Percentiles rank a stretch among this genome's conserved stretches.
phyloP scores from a whole-genome alignment of 2,888 invertebrate genomes.

The Orthonevra nobilis region DNA sequence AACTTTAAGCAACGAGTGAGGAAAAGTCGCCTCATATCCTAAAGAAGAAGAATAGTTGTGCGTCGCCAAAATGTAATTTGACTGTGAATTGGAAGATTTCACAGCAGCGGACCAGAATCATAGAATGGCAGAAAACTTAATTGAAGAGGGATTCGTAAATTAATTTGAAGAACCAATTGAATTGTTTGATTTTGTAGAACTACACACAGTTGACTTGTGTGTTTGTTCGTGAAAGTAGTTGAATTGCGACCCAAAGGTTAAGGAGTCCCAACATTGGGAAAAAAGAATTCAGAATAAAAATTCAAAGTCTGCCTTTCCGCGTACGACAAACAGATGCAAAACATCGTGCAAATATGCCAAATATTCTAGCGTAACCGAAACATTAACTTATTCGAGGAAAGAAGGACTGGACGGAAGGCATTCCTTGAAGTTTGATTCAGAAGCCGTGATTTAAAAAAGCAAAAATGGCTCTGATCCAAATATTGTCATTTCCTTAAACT shows the following conservation, averaged over 20 bases:
- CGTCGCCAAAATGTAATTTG: not conserved
- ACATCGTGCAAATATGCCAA: too few relatives aligned
- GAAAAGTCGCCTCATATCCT: not conserved
- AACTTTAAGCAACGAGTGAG: constrained; percentile 15
- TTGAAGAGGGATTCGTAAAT: constrained; percentile 49
- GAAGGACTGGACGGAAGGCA: too few relatives aligned
- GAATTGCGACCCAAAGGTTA: not conserved
- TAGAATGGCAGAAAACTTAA: constrained; percentile 30
- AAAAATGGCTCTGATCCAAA: too few relatives aligned
- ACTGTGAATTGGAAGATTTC: constrained; percentile 8
- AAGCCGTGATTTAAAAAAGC: too few relatives aligned
- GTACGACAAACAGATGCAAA: too few relatives aligned
- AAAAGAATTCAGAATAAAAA: too few relatives aligned
- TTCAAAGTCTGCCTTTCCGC: too few relatives aligned
- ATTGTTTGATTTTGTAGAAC: constrained; percentile 21
- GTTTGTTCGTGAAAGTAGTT: not conserved
- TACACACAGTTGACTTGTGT: not conserved
- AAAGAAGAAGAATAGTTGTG: not conserved
- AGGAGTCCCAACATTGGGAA: too few relatives aligned
- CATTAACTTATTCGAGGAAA: too few relatives aligned
- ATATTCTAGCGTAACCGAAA: too few relatives aligned
- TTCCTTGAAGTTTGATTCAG: too few relatives aligned
- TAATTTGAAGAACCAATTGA: constrained; percentile 46
- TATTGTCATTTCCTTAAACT: too few relatives aligned
- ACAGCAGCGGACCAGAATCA: not conserved